Percentiles rank a stretch among this genome's conserved stretches.
These are phyloP conservation scores for Sebastes umbrosus DNA, from an alignment of 2,797 vertebrate species.

Conservation along the genomic window DNA sequence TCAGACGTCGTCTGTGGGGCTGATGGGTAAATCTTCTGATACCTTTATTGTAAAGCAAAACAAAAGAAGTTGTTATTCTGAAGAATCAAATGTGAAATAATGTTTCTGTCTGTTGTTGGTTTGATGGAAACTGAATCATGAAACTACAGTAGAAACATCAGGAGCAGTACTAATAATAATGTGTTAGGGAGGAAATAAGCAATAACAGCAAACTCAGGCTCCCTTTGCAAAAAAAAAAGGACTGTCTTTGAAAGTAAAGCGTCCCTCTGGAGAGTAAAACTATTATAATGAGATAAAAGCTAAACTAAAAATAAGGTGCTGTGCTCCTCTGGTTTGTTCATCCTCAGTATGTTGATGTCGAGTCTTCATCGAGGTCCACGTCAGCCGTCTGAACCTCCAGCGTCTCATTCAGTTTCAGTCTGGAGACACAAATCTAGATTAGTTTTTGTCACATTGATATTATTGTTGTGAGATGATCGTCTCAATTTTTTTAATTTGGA, in stretches of 20 bases:
- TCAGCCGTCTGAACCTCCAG: constrained; percentile 23
- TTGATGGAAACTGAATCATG: constrained; percentile 18
- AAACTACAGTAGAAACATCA: constrained; percentile 56
- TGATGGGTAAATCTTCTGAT: background rate
- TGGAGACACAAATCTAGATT: background rate
- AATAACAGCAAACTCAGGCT: constrained; percentile 32
- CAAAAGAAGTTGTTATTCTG: too few species aligned
- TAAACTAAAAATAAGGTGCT: constrained; percentile 59
- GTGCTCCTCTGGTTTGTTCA: constrained; percentile 40
- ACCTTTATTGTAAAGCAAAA: background rate
- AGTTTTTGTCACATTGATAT: background rate
- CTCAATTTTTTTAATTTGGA: background rate
- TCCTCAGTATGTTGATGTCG: constrained; percentile 11
- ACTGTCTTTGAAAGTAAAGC: constrained; percentile 69
- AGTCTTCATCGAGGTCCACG: constrained; percentile 26
- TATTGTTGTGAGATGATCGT: background rate
- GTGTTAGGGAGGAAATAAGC: constrained; percentile 47
- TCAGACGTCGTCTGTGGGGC: constrained; percentile 1
- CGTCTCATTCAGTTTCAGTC: background rate
- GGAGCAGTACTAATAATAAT: constrained; percentile 52
- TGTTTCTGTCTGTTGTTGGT: constrained; percentile 14
- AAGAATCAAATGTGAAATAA: constrained; percentile 13
- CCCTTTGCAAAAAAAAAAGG: constrained; percentile 28
- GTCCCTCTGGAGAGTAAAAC: constrained; percentile 63
- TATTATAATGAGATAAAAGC: constrained; percentile 65